Conservation (phyloP, 2,888 invertebrate species). For the Hirudinaria manillensis region DNA sequence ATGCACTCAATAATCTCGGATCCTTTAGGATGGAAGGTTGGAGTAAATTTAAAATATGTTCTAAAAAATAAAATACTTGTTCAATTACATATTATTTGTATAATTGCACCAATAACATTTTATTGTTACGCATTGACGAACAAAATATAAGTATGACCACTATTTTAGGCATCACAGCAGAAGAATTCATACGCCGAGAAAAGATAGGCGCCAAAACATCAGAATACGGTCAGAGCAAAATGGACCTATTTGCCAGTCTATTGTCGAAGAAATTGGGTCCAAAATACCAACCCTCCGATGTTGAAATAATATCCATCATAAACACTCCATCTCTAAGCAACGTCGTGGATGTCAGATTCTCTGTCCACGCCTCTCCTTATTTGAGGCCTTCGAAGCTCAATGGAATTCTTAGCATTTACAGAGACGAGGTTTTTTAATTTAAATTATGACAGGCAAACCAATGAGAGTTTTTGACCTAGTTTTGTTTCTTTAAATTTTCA, state of each 20-base stretch:
- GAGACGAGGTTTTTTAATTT: constrained; percentile 41
- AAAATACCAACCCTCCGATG: constrained; percentile 74
- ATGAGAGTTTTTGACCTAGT: no score
- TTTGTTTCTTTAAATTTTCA: no score
- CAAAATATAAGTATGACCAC: not conserved
- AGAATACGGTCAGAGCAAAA: constrained; percentile 66
- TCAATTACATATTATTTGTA: not conserved
- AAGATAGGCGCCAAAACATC: constrained; percentile 36
- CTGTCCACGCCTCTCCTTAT: constrained; percentile 90
- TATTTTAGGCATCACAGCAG: constrained; percentile 72
- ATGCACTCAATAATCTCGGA: constrained; percentile 89
- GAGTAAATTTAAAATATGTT: not conserved
- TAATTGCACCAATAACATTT: no score
- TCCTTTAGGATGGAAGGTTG: constrained; percentile 69
- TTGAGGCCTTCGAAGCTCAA: constrained; percentile 81
- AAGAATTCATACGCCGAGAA: constrained; percentile 71
- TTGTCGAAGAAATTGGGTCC: constrained; percentile 80
- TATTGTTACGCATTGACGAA: no score
- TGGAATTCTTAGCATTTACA: constrained; percentile 66
- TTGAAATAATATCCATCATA: constrained; percentile 94
- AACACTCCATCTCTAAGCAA: constrained; percentile 70
- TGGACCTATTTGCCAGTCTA: constrained; percentile 66
- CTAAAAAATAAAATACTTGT: constrained; percentile 1
- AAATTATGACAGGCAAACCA: no score
- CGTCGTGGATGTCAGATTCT: constrained; percentile 79